Conservation (phyloP, 23 tunicate species). For the Phallusia fumigata region DNA sequence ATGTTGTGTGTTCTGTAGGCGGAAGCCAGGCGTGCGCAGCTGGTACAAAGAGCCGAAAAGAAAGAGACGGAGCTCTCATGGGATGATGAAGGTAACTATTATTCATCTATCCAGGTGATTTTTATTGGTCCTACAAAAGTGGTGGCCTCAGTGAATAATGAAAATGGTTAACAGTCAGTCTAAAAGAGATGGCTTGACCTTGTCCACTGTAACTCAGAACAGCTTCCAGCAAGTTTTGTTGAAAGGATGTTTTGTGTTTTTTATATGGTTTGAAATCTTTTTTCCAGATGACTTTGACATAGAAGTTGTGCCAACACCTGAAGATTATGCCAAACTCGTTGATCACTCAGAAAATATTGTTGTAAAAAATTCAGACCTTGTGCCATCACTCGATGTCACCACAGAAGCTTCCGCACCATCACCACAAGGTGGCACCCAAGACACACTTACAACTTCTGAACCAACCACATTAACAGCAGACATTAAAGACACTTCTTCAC, state of each 20-base stretch:
- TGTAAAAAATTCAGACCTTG: neutral
- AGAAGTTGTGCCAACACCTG: neutral
- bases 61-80: conserved; percentile 55
- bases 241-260: no score
- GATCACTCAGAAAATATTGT: neutral
- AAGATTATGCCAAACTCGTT: neutral
- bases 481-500: neutral
- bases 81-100: conserved; percentile 89
- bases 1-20: conserved; percentile 34
- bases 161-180: no score
- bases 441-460: no score
- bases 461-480: no score
- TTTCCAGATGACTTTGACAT: conserved; percentile 14
- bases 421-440: no score
- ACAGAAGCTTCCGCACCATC: neutral
- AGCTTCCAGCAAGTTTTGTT: no score
- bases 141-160: no score
- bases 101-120: no score
- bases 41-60: conserved; percentile 68
- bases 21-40: conserved; percentile 58
- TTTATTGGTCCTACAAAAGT: no score
- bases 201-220: no score
- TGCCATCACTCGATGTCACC: neutral
- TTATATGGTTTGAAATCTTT: neutral
- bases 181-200: no score